Percentiles rank a stretch among this genome's conserved stretches.
phyloP scores from a whole-genome alignment of 1,140 invertebrate species.

The Holotrichia oblita region DNA sequence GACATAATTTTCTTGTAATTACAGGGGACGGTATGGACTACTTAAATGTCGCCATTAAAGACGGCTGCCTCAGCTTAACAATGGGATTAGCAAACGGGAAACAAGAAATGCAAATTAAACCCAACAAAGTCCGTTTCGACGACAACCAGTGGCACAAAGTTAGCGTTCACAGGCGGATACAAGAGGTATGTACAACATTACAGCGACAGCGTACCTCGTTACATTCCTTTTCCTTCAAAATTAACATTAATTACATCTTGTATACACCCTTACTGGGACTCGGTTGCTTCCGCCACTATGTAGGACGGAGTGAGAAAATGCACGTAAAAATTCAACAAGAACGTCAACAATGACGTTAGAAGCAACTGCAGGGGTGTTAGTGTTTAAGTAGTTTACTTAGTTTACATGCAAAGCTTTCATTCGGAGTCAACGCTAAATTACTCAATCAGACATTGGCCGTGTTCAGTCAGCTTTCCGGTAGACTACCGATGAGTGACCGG shows the following conservation, averaged over 20 bases:
- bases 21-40: constrained; percentile 89
- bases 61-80: constrained; percentile 88
- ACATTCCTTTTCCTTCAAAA: constrained; percentile 9
- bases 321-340: too few relatives aligned
- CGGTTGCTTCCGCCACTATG: too few relatives aligned
- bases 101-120: constrained; percentile 89
- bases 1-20: constrained; percentile 46
- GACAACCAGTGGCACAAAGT: constrained; percentile 98
- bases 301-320: too few relatives aligned
- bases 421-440: not conserved
- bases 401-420: not conserved
- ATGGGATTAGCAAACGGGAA: constrained; percentile 93
- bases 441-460: not conserved
- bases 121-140: constrained; percentile 88
- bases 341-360: too few relatives aligned
- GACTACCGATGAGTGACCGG: too few relatives aligned
- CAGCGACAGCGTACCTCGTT: not conserved
- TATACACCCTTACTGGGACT: not conserved
- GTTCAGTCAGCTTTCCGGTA: too few relatives aligned
- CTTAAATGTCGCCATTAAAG: constrained; percentile 86
- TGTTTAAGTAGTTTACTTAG: not conserved
- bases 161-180: constrained; percentile 85
- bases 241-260: constrained; percentile 37
- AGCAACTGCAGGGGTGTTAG: too few relatives aligned
- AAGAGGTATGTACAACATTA: constrained; percentile 74